Conservation (phyloP, 2,888 invertebrate species). For the Nephrocerus scutellatus region DNA sequence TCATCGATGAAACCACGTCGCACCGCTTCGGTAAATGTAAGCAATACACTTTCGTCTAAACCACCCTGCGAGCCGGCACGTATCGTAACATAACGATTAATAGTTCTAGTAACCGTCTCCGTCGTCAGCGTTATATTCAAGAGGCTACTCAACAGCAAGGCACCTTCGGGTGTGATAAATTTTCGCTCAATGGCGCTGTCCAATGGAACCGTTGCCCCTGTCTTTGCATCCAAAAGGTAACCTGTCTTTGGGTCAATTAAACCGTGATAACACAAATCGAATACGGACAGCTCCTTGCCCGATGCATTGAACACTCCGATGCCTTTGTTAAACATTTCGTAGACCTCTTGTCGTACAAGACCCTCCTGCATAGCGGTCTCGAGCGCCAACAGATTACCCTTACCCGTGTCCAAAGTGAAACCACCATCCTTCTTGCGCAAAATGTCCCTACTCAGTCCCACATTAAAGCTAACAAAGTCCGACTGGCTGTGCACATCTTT, state of each 20-base stretch:
- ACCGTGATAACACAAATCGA: conserved; percentile 81
- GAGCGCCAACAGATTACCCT: conserved; percentile 69
- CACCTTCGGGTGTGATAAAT: conserved; percentile 80
- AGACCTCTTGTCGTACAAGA: conserved; percentile 74
- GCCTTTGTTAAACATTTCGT: conserved; percentile 75
- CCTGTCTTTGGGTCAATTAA: conserved; percentile 84
- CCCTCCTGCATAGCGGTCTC: conserved; percentile 72
- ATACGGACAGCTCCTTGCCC: conserved; percentile 69
- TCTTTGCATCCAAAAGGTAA: conserved; percentile 68
- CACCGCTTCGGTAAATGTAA: conserved; percentile 73
- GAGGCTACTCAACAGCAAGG: conserved; percentile 74
- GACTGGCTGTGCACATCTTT: conserved; percentile 73
- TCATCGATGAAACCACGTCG: conserved; percentile 74
- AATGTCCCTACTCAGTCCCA: conserved; percentile 68
- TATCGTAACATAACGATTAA: conserved; percentile 73
- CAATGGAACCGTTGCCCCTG: conserved; percentile 66
- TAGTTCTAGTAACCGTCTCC: conserved; percentile 77
- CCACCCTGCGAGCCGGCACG: conserved; percentile 54
- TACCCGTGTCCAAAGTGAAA: conserved; percentile 64
- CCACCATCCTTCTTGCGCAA: conserved; percentile 67
- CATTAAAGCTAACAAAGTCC: conserved; percentile 77
- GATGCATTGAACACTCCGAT: conserved; percentile 70
- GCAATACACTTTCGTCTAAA: conserved; percentile 51
- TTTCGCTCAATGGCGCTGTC: conserved; percentile 80
- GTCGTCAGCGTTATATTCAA: conserved; percentile 82